Percentiles rank a stretch among this genome's conserved stretches.
These are phyloP conservation scores for Typhlichthys eigenmanni DNA, from an alignment of 2,797 vertebrate species.

Conservation along the genomic window DNA sequence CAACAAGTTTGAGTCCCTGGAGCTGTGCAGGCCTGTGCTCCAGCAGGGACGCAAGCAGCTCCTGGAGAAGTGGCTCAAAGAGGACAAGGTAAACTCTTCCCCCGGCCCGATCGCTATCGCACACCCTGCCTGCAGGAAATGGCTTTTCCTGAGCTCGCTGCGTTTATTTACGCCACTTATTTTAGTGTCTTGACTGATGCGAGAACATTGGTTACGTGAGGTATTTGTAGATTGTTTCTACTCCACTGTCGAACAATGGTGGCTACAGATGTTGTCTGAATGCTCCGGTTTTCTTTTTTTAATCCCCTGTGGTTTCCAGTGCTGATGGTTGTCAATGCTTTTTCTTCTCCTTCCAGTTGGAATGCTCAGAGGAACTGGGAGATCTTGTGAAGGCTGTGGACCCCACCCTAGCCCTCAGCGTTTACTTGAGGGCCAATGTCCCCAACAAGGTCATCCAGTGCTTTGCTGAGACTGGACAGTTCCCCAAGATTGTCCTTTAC, in stretches of 20 bases:
- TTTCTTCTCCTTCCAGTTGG: slow-evolving; percentile 79
- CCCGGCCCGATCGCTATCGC: slow-evolving; percentile 26
- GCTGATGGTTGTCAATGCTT: slow-evolving; percentile 1
- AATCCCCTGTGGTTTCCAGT: neutral
- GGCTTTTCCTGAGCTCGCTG: slow-evolving; percentile 47
- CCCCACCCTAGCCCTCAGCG: slow-evolving; percentile 94
- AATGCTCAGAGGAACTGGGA: slow-evolving; percentile 97
- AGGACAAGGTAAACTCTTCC: slow-evolving; percentile 86
- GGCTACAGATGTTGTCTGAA: too few species aligned
- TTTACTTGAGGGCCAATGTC: slow-evolving; percentile 95
- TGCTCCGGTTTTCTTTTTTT: neutral
- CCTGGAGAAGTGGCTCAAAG: slow-evolving; percentile 98
- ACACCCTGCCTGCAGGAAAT: slow-evolving; percentile 36
- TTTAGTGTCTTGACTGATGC: slow-evolving; percentile 38
- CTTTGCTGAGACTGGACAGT: slow-evolving; percentile 98
- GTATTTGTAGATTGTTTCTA: slow-evolving; percentile 22
- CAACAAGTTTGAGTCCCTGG: slow-evolving; percentile 98
- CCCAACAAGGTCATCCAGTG: slow-evolving; percentile 99
- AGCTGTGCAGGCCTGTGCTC: slow-evolving; percentile 96
- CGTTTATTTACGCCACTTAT: slow-evolving; percentile 47
- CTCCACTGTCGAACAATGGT: neutral
- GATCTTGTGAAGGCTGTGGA: slow-evolving; percentile 98
- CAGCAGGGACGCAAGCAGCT: slow-evolving; percentile 98
- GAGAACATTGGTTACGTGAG: slow-evolving; percentile 52
- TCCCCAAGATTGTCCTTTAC: slow-evolving; percentile 98